Conservation (phyloP, 1,140 invertebrate species). For the Drosophila subobscura region DNA sequence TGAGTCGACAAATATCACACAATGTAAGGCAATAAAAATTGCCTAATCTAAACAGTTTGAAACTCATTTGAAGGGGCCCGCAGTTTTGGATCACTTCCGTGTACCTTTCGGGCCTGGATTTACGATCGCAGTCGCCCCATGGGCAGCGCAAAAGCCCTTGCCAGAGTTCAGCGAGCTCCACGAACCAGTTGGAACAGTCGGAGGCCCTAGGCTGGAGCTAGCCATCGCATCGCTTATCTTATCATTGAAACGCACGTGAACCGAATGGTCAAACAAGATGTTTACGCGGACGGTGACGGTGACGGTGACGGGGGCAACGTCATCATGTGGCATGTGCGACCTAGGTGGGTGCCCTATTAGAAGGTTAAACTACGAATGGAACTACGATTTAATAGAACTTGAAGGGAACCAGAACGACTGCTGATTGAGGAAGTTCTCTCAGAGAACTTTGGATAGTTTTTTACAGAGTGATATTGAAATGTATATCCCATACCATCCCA, state of each 20-base stretch:
- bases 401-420: too few relatives aligned
- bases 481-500: too few relatives aligned
- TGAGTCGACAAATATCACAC: constrained; percentile 9
- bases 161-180: constrained; percentile 52
- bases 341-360: background rate
- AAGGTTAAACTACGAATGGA: background rate
- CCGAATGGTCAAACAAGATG: constrained; percentile 44
- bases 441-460: too few relatives aligned
- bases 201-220: background rate
- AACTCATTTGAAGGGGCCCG: constrained; percentile 18
- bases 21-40: constrained; percentile 17
- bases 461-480: too few relatives aligned
- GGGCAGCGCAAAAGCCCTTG: constrained; percentile 52
- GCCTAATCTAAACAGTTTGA: constrained; percentile 28
- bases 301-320: constrained; percentile 2
- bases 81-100: constrained; percentile 34
- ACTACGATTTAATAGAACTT: too few relatives aligned
- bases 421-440: too few relatives aligned
- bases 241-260: constrained; percentile 69
- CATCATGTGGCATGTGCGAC: constrained; percentile 7
- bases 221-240: constrained; percentile 40
- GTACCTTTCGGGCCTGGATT: constrained; percentile 20
- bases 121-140: constrained; percentile 37
- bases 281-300: too few relatives aligned
- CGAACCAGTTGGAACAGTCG: constrained; percentile 2